Base-by-base conservation (phyloP, 2,113 vertebrate species). In the Malurus alboscapulatus region DNA sequence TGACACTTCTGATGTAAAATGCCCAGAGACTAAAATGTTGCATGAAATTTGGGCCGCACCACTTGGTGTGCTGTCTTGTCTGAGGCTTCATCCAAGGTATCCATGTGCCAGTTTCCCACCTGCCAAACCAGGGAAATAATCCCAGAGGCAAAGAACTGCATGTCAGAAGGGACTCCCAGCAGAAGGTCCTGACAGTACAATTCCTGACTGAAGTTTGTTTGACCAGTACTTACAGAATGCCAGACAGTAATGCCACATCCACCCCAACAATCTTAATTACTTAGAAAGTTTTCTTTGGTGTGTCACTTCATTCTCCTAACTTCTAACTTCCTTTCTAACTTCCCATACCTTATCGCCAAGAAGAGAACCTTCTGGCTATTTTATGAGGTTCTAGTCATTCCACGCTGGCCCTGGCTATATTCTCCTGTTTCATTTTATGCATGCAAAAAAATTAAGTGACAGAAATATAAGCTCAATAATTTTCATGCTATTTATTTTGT, bases 401-500 rank as follows among this genome's bases (percentile, higher is more conserved):
- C 57, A 45, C 32, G 29, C 24, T 30, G 65, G 42, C 29, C 68
- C 20, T 62, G 54, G 66, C 14, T 10, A 19, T 32, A 77, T 75
- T 48, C 57, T 90, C 53, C 66, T 72, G 8, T 71, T 93, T 95
- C 59, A 58, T 15, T 38, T 57, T 61, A 42, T 55, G 26, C n/a
- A 42, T 44, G 32, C 36, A 71, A 88, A 76, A 86, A 84, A 59
- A 13, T 9, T 24, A 73, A 71, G 48, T 10, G 58, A 68, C 65
- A 88, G 38, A 88, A 81, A 76, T 77, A 32, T 21, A 71, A 90
- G 61, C 81, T 48, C 36, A 81, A 50, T 78, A n/a, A 69, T 36
- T 81, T 92, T 94, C 95, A 96, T 96, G 94, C 94, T 95, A 62
- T 97, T 98, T 97, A 98, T 97, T 97, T 93, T 81, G 48, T 61